Conservation (phyloP, 53 echinoderm and acorn worm species). For the Zoroaster sp. region DNA sequence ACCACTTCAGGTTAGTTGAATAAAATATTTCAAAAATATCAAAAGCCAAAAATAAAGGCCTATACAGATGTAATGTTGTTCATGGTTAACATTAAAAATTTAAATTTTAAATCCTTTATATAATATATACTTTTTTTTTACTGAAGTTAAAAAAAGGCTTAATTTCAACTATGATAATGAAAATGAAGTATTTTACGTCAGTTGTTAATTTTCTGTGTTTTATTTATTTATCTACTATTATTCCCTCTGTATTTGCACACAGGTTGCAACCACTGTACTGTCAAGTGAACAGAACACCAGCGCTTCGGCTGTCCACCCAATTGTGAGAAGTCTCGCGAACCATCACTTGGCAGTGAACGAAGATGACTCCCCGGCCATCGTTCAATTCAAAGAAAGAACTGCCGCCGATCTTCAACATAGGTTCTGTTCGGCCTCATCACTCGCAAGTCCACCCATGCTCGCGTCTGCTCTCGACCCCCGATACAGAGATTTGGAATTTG, state of each 20-base stretch:
- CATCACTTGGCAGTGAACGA: not conserved
- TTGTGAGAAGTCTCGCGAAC: not conserved
- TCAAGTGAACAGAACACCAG: slow-evolving; percentile 33
- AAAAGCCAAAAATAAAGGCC: not conserved
- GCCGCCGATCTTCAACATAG: not conserved
- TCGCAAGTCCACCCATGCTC: not conserved
- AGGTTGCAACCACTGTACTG: slow-evolving; percentile 61
- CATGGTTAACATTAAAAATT: too few species aligned
- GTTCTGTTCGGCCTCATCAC: not conserved
- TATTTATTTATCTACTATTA: not conserved
- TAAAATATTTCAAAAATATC: not conserved
- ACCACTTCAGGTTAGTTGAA: slow-evolving; percentile 47
- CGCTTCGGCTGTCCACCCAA: slow-evolving; percentile 8
- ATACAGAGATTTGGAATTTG: too few species aligned
- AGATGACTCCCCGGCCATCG: not conserved
- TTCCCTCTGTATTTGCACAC: not conserved
- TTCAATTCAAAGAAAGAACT: not conserved
- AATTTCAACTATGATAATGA: too few species aligned
- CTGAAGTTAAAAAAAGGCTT: too few species aligned
- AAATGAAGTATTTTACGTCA: too few species aligned
- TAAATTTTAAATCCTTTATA: too few species aligned
- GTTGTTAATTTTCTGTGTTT: not conserved
- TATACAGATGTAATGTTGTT: too few species aligned
- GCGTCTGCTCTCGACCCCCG: too few species aligned
- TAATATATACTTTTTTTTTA: too few species aligned